A percentile compares a stretch with the other conserved stretches of the same genome.
phyloP scores from a whole-genome alignment of 2,888 invertebrate genomes.

The Dynastes grantii region DNA sequence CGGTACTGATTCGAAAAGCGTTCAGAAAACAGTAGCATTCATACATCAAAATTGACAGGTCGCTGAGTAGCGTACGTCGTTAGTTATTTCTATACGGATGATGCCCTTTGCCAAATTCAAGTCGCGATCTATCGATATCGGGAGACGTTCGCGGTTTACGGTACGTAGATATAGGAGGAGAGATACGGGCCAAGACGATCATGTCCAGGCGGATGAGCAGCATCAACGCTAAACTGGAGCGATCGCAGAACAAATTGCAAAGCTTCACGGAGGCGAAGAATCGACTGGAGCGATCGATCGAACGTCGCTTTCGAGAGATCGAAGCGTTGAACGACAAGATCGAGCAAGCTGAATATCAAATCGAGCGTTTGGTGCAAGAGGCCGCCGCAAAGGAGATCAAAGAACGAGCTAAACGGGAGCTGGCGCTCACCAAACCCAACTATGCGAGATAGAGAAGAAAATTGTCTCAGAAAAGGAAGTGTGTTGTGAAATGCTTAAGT shows the following conservation, averaged over 20 bases:
- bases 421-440: constrained; percentile 47
- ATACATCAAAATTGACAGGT: no score
- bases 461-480: no score
- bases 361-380: constrained; percentile 50
- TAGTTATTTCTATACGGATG: no score
- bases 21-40: no score
- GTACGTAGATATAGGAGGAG: neutral
- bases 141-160: no score
- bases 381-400: constrained; percentile 44
- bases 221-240: constrained; percentile 44
- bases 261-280: constrained; percentile 42
- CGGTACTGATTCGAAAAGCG: no score
- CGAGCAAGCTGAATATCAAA: constrained; percentile 40
- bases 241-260: constrained; percentile 43
- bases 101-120: no score
- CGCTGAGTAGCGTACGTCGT: no score
- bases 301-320: constrained; percentile 40
- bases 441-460: neutral
- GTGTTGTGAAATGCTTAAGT: neutral
- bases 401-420: constrained; percentile 45
- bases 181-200: neutral
- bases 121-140: no score
- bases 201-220: constrained; percentile 16
- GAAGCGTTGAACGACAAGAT: constrained; percentile 43
- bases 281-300: constrained; percentile 42